Base-by-base conservation (phyloP, 2,797 vertebrate genomes). In the Anguilla pacifica region DNA sequence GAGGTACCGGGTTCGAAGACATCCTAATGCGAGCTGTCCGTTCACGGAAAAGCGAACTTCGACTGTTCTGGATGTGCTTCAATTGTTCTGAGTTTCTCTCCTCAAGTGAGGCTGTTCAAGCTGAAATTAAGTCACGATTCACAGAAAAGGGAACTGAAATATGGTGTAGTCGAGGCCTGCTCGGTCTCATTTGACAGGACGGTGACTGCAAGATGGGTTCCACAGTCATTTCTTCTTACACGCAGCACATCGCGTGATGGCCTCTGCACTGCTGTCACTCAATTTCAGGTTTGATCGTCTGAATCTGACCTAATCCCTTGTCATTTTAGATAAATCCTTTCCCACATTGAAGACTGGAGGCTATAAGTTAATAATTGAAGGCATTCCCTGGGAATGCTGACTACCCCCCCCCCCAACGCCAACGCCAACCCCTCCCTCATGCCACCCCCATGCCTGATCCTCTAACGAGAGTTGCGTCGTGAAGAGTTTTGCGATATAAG, bases 121-220 rank as follows among this genome's bases (percentile, higher is more conserved):
- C 28, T 51, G 28, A 84, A 39, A n/a, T 28, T 22, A 25, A n/a
- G 53, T 67, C 61, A 6, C n/a, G 6, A 19, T 17, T 6, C 53
- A 10, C 3, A 43, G 46, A 46, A 89, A 84, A 64, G 19, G 83
- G 89, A 90, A 90, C 22, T 88, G 91, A 88, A 86, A 91, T 6
- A 81, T n/a, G 61, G 13, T 6, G 2, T 7, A 19, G 35, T 43
- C 74, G 9, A 10, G 31, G 39, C 35, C 3, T 1, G 31, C 6
- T 79, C 6, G 5, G 13, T 46, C 39, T 46, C 31, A 67, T 74
- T 6, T 74, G 7, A 10, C 61, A 74, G 11, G 70, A 9, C 2
- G 10, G 0, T 35, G n/a, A 10, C 11, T 3, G 1, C 35, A 28
- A 74, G 28, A 35, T 3, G 28, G 28, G 2, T 74, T 67, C 25